phyloP scores from a whole-genome alignment of 2,797 vertebrate species.

The Siniperca undulata region DNA sequence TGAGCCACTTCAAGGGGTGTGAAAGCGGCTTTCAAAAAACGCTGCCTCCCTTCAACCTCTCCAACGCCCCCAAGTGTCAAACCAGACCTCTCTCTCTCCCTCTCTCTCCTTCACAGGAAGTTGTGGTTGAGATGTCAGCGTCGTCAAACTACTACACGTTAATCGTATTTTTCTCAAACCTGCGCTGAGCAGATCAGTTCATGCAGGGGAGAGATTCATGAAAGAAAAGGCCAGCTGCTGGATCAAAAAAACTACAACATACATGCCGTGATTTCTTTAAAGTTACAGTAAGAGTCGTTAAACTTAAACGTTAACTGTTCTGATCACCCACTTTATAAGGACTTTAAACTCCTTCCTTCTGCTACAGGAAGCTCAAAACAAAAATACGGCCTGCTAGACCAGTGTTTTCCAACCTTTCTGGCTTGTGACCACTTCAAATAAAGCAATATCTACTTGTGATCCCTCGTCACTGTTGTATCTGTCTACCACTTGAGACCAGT shows the following conservation, averaged over 20 bases:
- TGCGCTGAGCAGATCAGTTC: conserved; percentile 5
- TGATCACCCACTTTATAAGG: background rate
- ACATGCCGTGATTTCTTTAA: background rate
- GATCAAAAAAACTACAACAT: background rate
- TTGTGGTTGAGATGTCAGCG: conserved; percentile 66
- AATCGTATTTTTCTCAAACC: conserved; percentile 31
- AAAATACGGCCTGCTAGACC: background rate
- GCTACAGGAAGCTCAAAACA: background rate
- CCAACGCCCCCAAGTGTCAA: conserved; percentile 75
- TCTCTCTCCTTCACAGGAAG: conserved; percentile 76
- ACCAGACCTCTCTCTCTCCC: conserved; percentile 34
- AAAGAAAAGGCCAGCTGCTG: background rate
- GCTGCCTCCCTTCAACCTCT: conserved; percentile 72
- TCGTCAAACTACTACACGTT: conserved; percentile 58
- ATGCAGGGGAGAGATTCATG: background rate
- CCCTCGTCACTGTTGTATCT: no score
- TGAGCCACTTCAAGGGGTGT: conserved; percentile 83
- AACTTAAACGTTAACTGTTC: no score
- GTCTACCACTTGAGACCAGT: background rate
- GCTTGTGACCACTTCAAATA: background rate
- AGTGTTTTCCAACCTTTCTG: background rate
- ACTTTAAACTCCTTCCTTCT: background rate
- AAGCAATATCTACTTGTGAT: background rate
- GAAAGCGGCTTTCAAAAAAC: conserved; percentile 61
- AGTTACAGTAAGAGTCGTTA: background rate